phyloP scores from a whole-genome alignment of 2,797 vertebrate species.

The Poeciliopsis presidionis region DNA sequence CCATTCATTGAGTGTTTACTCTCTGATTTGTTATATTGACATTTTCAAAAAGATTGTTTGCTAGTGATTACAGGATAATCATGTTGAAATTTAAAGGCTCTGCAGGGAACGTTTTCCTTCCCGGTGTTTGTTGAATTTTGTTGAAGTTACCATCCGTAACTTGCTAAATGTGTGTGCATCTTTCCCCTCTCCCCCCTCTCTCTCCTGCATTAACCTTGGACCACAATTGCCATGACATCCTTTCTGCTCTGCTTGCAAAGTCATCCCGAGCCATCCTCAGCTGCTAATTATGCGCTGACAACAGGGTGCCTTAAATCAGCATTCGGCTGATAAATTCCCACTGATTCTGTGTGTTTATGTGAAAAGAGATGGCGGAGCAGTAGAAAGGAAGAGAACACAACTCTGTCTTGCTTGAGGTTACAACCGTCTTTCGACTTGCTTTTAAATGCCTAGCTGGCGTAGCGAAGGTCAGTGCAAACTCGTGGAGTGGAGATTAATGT shows the following conservation, averaged over 20 bases:
- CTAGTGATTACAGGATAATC: neutral
- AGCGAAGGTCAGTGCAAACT: neutral
- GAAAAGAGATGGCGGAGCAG: constrained; percentile 2
- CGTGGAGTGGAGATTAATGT: neutral
- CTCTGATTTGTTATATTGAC: neutral
- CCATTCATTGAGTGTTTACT: neutral
- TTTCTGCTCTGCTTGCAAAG: constrained; percentile 49
- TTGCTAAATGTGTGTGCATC: neutral
- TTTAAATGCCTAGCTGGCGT: neutral
- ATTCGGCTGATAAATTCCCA: constrained; percentile 69
- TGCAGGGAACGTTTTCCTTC: neutral
- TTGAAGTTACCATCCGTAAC: neutral
- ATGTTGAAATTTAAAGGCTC: neutral
- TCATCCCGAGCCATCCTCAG: constrained; percentile 69
- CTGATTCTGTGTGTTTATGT: constrained; percentile 26
- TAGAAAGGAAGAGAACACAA: constrained; percentile 10
- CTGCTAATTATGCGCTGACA: constrained; percentile 74
- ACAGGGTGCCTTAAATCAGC: constrained; percentile 61
- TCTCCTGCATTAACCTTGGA: constrained; percentile 34
- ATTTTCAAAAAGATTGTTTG: neutral
- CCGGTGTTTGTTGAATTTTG: neutral
- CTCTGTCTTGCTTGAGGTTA: constrained; percentile 1
- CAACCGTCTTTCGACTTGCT: neutral
- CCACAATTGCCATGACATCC: constrained; percentile 21
- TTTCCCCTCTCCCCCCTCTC: neutral